A percentile compares a stretch with the other conserved stretches of the same genome.
These are phyloP conservation scores for Mesitornis unicolor DNA, from an alignment of 2,113 vertebrate genomes.

Conservation along the genomic window DNA sequence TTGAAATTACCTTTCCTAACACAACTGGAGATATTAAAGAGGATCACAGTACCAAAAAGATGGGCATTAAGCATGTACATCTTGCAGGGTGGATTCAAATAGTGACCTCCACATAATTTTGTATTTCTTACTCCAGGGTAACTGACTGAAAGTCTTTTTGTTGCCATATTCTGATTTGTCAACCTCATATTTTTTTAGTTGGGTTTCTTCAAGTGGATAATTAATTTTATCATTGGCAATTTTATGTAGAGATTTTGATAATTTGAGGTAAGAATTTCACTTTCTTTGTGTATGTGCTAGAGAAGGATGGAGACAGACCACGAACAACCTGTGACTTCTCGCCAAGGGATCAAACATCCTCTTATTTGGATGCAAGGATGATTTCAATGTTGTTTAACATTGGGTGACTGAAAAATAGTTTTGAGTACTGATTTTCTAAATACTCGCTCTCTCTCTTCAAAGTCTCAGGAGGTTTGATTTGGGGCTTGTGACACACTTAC, in stretches of 20 bases:
- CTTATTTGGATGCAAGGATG: not conserved
- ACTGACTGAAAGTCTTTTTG: not conserved
- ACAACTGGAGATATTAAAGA: not conserved
- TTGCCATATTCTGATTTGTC: not conserved
- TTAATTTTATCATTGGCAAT: not conserved
- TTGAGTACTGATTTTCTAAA: not conserved
- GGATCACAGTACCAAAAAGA: not conserved
- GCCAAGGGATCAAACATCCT: not conserved
- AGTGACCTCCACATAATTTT: not conserved
- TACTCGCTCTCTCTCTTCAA: accelerated
- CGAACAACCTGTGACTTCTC: not conserved
- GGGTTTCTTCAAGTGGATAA: not conserved
- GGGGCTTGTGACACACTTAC: not conserved
- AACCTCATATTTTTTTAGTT: not conserved
- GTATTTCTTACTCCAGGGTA: not conserved
- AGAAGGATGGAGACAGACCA: not conserved
- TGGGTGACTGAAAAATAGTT: not conserved
- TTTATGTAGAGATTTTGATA: not conserved
- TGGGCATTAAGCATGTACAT: not conserved
- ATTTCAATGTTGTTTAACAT: not conserved
- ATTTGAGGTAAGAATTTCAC: not conserved
- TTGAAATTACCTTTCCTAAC: not conserved
- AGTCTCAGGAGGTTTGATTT: not conserved
- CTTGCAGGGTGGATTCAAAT: not conserved
- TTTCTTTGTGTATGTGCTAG: not conserved